Evolutionary conservation across 2,797 vertebrate genomes (phyloP), one percentile per base, ranked within the genome.

Genomic region (Onychomys leucogaster): DNA sequence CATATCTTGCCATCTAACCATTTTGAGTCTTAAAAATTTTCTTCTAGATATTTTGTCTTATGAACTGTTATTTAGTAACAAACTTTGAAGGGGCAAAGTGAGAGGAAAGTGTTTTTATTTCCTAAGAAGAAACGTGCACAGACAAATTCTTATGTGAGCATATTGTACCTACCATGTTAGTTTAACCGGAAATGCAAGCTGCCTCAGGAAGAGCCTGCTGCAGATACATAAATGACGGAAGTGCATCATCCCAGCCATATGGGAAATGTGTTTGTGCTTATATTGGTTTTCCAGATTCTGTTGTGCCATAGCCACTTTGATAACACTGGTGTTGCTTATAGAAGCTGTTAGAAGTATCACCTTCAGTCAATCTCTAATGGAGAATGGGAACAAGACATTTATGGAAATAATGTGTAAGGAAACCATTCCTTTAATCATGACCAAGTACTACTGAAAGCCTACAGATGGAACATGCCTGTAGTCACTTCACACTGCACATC

Each of bases 321-420:
- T 91, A 90, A 89, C 0, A 6, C 43, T 95, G 94, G 67, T 37
- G 88, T 96, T 96, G 94, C 95, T 67, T 95, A 95, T 94, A 94
- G 96, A 71, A 61, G 17, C 61, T 95, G 75, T 95, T 76, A 93
- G 89, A 97, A 96, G 76, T 76, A 83, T 94, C 96, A 94, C 97
- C 96, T 96, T 93, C 96, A 87, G 46, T 95, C 73, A 94, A 2
- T 94, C 76, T 94, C 73, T 92, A 37, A 91, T 94, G 83, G 82
- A 80, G 29, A 78, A 82, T 21, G 75, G 27, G 32, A 90, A 32
- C 8, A 92, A 73, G 57, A 57, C 92, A 61, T 91, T 95, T 92
- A 27, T 94, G 90, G 84, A 97, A 93, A 91, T 82, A 83, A 75
- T 65, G 32, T 89, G 23, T 94, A 87, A 95, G 49, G 87, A 93